Evolutionary conservation across 1,140 invertebrate species (phyloP), one percentile per base, ranked within the genome.

Genomic region (Andricus grossulariae): DNA sequence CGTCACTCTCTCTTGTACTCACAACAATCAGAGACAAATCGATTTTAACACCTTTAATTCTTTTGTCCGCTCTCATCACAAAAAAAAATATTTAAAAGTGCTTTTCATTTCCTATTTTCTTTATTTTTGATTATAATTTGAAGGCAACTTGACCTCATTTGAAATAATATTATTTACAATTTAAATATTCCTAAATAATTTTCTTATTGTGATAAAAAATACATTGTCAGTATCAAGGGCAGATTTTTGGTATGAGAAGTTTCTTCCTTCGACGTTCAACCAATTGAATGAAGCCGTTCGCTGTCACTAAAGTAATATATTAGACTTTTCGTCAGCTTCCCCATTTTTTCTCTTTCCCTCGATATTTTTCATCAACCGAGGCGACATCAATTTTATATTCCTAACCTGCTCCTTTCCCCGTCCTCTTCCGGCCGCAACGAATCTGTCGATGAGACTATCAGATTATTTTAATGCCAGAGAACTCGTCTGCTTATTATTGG

Each of bases 391-490:
- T 66, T 66, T 66, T 66, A 66, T 32, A 66, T 66, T 16, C 60
- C 11, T 71, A 8, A 50, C 10, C 66, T 49, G 21, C 73, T 11
- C 25, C 25, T 16, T 55, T 12, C 50, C 10, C 66, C 25, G 21
- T 49, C 73, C 18, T 16, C 6, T 72, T 45, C 71, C 7, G 7
- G 60, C 32, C 60, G 45, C 32, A 15, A 18, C n/a, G 25, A 21
- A 49, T 55, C n/a, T 15, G 16, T 55, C 55, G 16, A 50, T 54
- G 50, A 71, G 77, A 80, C 82, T 79, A 83, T 83, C 79, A 73
- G 78, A 83, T 83, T 81, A 83, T 83, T 83, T 83, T 76, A 80
- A 83, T 74, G 77, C 73, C 72, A 71, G 73, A 73, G 49, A 52
- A 39, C 70, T 72, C 76, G 72, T 72, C 74, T 57, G 76, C 76